A percentile compares a stretch with the other conserved stretches of the same genome.
Evolutionary conservation across 2,113 vertebrate species (phyloP).

Genomic region (Pollachius pollachius): DNA sequence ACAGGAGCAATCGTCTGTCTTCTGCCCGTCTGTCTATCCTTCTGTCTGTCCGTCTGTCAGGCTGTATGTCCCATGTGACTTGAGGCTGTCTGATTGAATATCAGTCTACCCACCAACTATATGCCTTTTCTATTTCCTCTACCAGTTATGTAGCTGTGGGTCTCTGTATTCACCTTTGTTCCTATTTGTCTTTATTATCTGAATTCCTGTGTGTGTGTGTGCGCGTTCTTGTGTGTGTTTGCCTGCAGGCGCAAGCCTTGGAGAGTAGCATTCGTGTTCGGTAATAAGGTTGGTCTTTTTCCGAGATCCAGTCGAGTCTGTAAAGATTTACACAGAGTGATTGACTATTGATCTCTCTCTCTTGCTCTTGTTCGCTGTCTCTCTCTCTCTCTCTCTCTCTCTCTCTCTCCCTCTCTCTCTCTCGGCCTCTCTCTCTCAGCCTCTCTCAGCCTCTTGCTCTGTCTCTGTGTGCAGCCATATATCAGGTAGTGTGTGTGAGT

Average conservation of each 20-base stretch:
- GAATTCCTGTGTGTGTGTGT: not conserved
- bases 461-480: not conserved
- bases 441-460: not conserved
- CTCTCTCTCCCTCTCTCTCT: not conserved
- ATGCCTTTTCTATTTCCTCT: too few species aligned
- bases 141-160: too few species aligned
- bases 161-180: too few species aligned
- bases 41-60: not conserved
- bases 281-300: not conserved
- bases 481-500: not conserved
- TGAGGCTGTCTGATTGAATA: too few species aligned
- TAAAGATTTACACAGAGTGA: constrained; percentile 1
- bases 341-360: not conserved
- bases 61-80: not conserved
- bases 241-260: not conserved
- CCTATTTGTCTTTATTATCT: too few species aligned
- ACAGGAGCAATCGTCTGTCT: too few species aligned
- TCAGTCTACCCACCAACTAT: too few species aligned
- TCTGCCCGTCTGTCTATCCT: not conserved
- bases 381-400: not conserved
- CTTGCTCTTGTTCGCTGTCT: not conserved
- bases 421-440: not conserved
- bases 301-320: not conserved
- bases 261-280: not conserved
- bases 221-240: not conserved